These are phyloP conservation scores for Chalcosyrphus nemorum DNA, from an alignment of 2,888 invertebrate genomes.

Conservation along the genomic window DNA sequence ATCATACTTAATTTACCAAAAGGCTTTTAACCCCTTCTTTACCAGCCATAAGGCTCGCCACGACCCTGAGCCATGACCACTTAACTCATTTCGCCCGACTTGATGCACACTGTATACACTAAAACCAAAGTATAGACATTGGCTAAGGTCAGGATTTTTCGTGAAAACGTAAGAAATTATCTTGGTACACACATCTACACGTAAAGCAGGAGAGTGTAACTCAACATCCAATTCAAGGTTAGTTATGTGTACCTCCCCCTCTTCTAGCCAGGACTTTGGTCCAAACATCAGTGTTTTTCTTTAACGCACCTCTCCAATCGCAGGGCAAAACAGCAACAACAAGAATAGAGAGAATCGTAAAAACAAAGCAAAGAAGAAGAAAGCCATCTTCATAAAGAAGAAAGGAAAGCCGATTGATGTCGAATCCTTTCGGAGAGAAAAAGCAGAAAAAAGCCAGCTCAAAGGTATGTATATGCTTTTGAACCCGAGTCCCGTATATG, in stretches of 20 bases:
- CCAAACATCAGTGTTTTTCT: slow-evolving; percentile 9
- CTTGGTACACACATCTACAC: slow-evolving; percentile 22
- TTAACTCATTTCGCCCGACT: slow-evolving; percentile 22
- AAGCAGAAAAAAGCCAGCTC: slow-evolving; percentile 21
- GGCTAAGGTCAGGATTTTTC: slow-evolving; percentile 42
- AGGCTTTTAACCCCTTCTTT: not conserved
- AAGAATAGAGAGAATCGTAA: not conserved
- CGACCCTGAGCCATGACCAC: slow-evolving; percentile 15
- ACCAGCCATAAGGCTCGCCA: not conserved
- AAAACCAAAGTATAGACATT: not conserved
- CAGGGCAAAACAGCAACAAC: not conserved
- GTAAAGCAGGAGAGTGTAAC: slow-evolving; percentile 12
- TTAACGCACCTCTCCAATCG: slow-evolving; percentile 12
- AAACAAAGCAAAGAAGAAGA: slow-evolving; percentile 12
- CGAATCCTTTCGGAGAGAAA: slow-evolving; percentile 8
- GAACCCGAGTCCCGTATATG: not conserved
- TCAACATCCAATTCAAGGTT: slow-evolving; percentile 46
- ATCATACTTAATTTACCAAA: not conserved
- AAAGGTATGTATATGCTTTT: slow-evolving; percentile 3
- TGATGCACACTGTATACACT: not conserved
- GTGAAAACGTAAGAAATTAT: slow-evolving; percentile 28
- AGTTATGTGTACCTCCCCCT: slow-evolving; percentile 2
- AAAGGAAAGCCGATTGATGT: slow-evolving; percentile 18
- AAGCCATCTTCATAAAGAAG: slow-evolving; percentile 8
- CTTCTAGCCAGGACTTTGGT: not conserved